Base-by-base conservation (phyloP, 2,113 vertebrate genomes). In the Myiozetetes cayanensis region DNA sequence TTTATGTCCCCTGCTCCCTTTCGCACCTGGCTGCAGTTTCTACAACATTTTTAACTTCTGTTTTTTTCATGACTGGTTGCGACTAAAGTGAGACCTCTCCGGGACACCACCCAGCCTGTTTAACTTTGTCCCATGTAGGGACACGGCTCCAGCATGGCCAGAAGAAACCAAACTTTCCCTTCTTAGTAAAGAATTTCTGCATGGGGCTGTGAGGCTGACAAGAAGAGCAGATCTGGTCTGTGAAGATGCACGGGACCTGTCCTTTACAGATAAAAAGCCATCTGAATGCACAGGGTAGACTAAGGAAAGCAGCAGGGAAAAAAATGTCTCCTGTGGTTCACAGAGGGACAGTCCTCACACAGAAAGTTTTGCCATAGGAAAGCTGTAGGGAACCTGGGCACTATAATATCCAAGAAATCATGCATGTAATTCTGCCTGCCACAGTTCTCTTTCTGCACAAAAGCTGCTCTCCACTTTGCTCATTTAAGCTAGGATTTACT, bases 1-100 rank as follows among this genome's bases (percentile, higher is more conserved):
- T 98, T 98, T 96, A 96, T 85, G 96, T 97, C 96, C 94, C 95
- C 92, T 87, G 83, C 87, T 87, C 91, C 91, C 95, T 96, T 96
- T 97, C 63, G 46, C 97, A 96, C 97, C 96, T 96, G 86, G 94
- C 91, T 96, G 95, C 78, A 81, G 96, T 97, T 98, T 97, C 97
- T 95, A 85, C 89, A 56, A 78, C 56, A 82, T 89, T 87, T 92
- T 82, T 85, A 79, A 93, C 92, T 81, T 95, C 72, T 92, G 71
- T 2, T 95, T 85, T 78, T 81, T 89, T 96, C 37, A 18, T 43
- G 31, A 76, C 66, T 4, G 1, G 16, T 59, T 79, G 71, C 0
- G 1, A 86, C 52, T 78, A 62, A 80, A 86, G 71, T 55, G 81
- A 93, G 92, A 85, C 41, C 66, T 78, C 70, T 47, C 12, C 0